Evolutionary conservation across 2,113 vertebrate genomes (phyloP), one percentile per base, ranked within the genome.

Genomic region (Brevimyrus niger): DNA sequence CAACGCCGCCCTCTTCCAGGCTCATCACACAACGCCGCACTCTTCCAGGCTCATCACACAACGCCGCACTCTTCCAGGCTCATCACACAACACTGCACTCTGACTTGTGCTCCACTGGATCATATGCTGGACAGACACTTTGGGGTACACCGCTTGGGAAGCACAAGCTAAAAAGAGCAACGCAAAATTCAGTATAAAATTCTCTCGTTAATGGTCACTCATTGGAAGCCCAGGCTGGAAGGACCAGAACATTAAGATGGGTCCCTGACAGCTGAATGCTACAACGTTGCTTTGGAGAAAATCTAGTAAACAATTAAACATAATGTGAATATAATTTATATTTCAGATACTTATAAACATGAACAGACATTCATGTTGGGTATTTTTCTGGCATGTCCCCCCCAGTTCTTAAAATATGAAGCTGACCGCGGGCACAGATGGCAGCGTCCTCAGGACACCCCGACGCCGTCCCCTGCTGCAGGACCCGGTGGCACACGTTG

Each of bases 371-470:
- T 27, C n/a, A 27, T 31, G 10, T 31, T 3, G n/a, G n/a, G n/a
- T 31, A 65, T 27, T 31, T 53, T 69, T 31, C 61, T 69, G 61
- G 2, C 2, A 31, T 1, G n/a, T 69, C 11, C 1, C 61, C 61
- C 23, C 61, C 61, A 31, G 61, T 11, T 69, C 9, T 13, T 31
- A 51, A 50, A 47, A 86, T 19, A 0, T 4, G 13, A 27, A 27
- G 94, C 97, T 96, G 92, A 99, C 98, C 98, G 15, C 98, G 94
- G 19, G 96, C 94, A n/a, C 98, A 99, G 92, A 97, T 9, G 1
- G 98, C 97, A 4, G 98, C 95, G 0, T 93, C 95, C 46, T 96
- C 93, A 0, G 96, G 93, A 58, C 98, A 99, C 87, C 53, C 91
- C 0, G 2, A 90, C 1, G 97, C 96, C 48, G 82, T 92, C 90